These are phyloP conservation scores for Pogonomyrmex californicus DNA, from an alignment of 1,140 invertebrate species.

Conservation along the genomic window DNA sequence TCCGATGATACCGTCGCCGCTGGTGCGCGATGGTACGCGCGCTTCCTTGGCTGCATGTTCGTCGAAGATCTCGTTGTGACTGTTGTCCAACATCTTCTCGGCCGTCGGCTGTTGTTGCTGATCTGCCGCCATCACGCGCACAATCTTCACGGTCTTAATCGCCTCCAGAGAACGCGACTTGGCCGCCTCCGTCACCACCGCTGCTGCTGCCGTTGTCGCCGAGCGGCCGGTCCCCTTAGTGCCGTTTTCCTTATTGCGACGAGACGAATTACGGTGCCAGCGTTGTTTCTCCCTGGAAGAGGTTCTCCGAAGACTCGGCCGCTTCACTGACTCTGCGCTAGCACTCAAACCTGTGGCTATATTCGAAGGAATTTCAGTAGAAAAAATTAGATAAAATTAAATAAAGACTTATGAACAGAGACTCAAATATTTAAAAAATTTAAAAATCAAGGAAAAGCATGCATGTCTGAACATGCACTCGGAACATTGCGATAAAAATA, in stretches of 20 bases:
- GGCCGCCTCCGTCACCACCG: conserved; percentile 80
- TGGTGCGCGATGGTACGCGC: conserved; percentile 54
- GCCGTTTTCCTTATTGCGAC: conserved; percentile 91
- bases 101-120: conserved; percentile 72
- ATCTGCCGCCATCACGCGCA: conserved; percentile 82
- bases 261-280: conserved; percentile 89
- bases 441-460: background rate
- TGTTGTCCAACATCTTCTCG: conserved; percentile 80
- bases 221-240: conserved; percentile 82
- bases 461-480: too few relatives aligned
- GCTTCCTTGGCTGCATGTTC: conserved; percentile 74
- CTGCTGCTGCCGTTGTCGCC: conserved; percentile 62
- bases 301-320: conserved; percentile 89
- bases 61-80: conserved; percentile 76
- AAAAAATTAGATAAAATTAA: background rate
- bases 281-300: conserved; percentile 90
- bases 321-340: conserved; percentile 91
- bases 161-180: conserved; percentile 85
- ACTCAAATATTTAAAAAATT: background rate
- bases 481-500: background rate
- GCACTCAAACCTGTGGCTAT: conserved; percentile 88
- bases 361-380: conserved; percentile 32
- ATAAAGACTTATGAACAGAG: background rate
- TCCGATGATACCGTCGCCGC: conserved; percentile 77
- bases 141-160: conserved; percentile 85